Base-by-base conservation (phyloP, 2,113 vertebrate genomes). In the Lethenteron reissneri region DNA sequence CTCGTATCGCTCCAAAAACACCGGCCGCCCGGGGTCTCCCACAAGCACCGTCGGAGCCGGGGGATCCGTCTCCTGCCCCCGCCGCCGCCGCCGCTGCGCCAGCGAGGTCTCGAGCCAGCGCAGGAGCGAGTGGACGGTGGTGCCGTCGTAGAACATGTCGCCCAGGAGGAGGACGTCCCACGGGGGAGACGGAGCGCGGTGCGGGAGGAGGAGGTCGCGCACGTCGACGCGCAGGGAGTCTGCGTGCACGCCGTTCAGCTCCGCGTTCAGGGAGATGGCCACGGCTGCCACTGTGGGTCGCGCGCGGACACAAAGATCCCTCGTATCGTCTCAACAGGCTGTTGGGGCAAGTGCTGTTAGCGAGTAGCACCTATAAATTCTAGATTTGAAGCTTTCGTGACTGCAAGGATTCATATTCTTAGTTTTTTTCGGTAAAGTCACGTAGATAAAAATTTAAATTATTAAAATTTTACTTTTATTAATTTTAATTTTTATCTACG, bases 131-230 rank as follows among this genome's bases (percentile, higher is more conserved):
- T 85, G 77, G 57, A 86, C 82, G 59, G 96, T 82, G 15, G 76
- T 74, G 74, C 88, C 85, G 10, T 89, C 88, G 8, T 95, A 97
- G 80, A 97, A 95, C 90, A 95, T 96, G 78, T 96, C 92, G 59
- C 92, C 90, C 41, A 97, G 80, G 71, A 92, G 82, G 77, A 97
- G 85, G 71, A 97, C 77, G 77, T 92, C 87, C 82, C 89, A 95
- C 41, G 73, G 73, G 9, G 74, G 76, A 41, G 41, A 41, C 0
- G 78, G 76, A 3, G 13, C 58, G 3, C 84, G 77, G n/a, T 79
- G 83, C 71, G 85, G 72, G 95, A 85, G 58, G 58, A 95, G 75
- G 73, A 89, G 86, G 75, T 84, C 75, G 0, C 82, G 85, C 72
- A 81, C 74, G 77, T 87, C 83, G 13, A 81, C 76, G 41, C 6